phyloP scores from a whole-genome alignment of 2,888 invertebrate species.

The Caenorhabditis wallacei region DNA sequence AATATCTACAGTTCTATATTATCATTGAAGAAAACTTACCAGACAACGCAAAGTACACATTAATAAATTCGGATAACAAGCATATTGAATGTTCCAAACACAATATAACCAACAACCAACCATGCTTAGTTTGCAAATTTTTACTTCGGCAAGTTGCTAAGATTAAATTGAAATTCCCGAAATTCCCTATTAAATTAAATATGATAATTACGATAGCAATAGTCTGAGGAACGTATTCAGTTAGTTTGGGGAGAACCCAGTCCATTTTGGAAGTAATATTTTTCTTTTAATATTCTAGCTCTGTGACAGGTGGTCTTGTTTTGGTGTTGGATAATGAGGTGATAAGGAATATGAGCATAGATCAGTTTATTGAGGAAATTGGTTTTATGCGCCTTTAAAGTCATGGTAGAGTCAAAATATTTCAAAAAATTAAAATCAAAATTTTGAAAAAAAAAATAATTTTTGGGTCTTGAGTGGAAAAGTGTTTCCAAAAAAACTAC shows the following conservation, averaged over 20 bases:
- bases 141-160: neutral
- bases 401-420: too few relatives aligned
- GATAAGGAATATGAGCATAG: too few relatives aligned
- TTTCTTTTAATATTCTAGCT: too few relatives aligned
- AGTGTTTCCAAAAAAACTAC: too few relatives aligned
- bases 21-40: neutral
- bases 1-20: too few relatives aligned
- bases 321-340: too few relatives aligned
- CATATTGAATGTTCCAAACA: neutral
- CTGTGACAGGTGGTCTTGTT: too few relatives aligned
- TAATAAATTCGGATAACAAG: neutral
- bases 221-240: neutral
- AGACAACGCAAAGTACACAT: conserved; percentile 1
- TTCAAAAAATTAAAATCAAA: too few relatives aligned
- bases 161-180: conserved; percentile 3
- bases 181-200: conserved; percentile 2
- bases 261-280: neutral
- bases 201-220: neutral
- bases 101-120: conserved; percentile 2
- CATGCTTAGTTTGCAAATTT: neutral
- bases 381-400: too few relatives aligned
- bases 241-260: neutral
- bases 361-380: too few relatives aligned
- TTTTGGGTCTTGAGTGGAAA: too few relatives aligned
- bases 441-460: too few relatives aligned